Conservation (phyloP, 2,797 vertebrate genomes). For the Distichodus sexfasciatus region DNA sequence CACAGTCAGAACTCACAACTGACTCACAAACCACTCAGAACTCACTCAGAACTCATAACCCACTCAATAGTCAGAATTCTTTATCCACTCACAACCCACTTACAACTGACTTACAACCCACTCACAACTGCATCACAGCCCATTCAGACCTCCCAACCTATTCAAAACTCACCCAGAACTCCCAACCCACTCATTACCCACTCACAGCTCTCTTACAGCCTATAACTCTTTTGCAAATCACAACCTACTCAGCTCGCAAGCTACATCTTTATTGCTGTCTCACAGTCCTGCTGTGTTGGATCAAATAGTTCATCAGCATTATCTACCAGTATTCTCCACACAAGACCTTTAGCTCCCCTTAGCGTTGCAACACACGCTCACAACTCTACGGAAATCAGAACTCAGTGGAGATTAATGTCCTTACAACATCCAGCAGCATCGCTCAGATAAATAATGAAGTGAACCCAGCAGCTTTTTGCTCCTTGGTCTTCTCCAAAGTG, state of each 20-base stretch:
- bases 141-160: too few relatives aligned
- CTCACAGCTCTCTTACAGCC: too few relatives aligned
- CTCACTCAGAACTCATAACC: too few relatives aligned
- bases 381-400: background rate
- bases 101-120: too few relatives aligned
- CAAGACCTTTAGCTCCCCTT: constrained; percentile 19
- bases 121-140: too few relatives aligned
- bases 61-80: too few relatives aligned
- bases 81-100: too few relatives aligned
- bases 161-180: too few relatives aligned
- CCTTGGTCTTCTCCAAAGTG: background rate
- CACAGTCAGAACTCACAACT: too few relatives aligned
- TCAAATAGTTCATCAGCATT: constrained; percentile 8
- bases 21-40: too few relatives aligned
- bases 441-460: constrained; percentile 13
- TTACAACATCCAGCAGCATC: constrained; percentile 4
- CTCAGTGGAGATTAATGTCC: background rate
- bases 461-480: background rate
- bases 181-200: too few relatives aligned
- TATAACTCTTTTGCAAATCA: too few relatives aligned
- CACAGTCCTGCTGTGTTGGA: background rate
- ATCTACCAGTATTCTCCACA: background rate
- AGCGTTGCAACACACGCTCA: constrained; percentile 3
- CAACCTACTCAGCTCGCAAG: constrained; percentile 5
- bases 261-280: constrained; percentile 18